phyloP scores from a whole-genome alignment of 2,797 vertebrate genomes.

The Xenopus petersii region DNA sequence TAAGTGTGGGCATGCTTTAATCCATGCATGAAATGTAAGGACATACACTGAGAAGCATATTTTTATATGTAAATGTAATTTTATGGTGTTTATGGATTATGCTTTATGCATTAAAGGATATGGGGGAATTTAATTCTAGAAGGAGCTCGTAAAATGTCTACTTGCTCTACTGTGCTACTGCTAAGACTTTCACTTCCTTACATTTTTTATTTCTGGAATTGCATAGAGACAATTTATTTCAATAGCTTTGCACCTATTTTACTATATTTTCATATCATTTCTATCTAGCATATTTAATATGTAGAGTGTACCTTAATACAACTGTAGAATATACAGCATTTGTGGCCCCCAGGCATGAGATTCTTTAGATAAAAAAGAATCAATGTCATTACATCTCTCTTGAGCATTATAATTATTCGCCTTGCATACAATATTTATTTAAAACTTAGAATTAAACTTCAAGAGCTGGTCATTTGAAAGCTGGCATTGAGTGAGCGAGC shows the following conservation, averaged over 20 bases:
- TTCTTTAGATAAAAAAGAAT: conserved; percentile 82
- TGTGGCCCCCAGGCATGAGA: conserved; percentile 64
- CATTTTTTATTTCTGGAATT: conserved; percentile 32
- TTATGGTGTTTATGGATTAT: too few relatives aligned
- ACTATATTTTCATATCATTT: conserved; percentile 42
- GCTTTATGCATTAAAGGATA: too few relatives aligned
- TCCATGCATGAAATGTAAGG: too few relatives aligned
- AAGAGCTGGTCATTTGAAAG: conserved; percentile 92
- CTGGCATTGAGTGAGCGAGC: conserved; percentile 79
- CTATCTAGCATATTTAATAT: conserved; percentile 59
- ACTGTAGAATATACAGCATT: conserved; percentile 61
- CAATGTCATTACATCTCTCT: conserved; percentile 77
- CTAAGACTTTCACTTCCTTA: neutral
- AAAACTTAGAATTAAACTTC: conserved; percentile 87
- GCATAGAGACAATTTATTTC: conserved; percentile 32
- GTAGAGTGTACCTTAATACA: conserved; percentile 54
- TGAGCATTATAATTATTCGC: conserved; percentile 83
- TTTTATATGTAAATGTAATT: too few relatives aligned
- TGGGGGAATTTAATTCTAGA: neutral
- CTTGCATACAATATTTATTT: conserved; percentile 97
- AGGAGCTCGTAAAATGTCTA: neutral
- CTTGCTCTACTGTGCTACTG: neutral
- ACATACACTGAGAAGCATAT: too few relatives aligned
- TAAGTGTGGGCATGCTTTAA: too few relatives aligned
- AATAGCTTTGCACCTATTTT: conserved; percentile 40